Base-by-base conservation (phyloP, 2,113 vertebrate species). In the Centropus unirufus region DNA sequence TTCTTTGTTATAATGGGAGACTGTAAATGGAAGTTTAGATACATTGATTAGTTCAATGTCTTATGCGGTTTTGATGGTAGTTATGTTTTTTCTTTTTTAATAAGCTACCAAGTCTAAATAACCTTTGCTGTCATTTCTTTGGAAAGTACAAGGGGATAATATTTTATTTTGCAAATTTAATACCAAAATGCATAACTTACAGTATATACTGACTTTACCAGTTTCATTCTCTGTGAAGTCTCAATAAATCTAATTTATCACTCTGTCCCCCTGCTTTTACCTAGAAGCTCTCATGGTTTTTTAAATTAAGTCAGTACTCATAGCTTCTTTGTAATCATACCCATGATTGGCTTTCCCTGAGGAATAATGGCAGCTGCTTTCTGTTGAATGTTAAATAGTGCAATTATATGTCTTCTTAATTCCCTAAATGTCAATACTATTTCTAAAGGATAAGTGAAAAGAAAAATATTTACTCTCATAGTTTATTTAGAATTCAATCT, bases 361-460 rank as follows among this genome's bases (percentile, higher is more conserved):
- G 90, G 93, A 95, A 44, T 94, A 94, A 95, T 90, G 87, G 30
- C 82, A 94, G 63, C 79, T 95, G 88, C 57, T 94, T 83, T 86
- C 74, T 63, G 44, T 49, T 95, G 90, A 88, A 90, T 92, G 63
- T 67, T 95, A 96, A 95, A 77, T 83, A 83, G 59, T 18, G 47
- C n/a, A 94, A 90, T 96, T 94, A 93, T 72, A 81, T 63, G 52
- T 55, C 90, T 94, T 63, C 79, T 88, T 96, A 90, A 97, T 87
- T 88, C 51, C 40, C 64, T 81, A 81, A 96, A 90, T 94, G 72
- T 81, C 90, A 92, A 86, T 92, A 86, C 34, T 79, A 42, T 92
- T 93, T 92, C 75, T 34, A 94, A 91, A 92, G 63, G 84, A 80
- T 91, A 95, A 95, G 39, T 83, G 83, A 80, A 96, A 91, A 91